Evolutionary conservation across 2,888 invertebrate genomes (phyloP).

Genomic region (Kryphioiulus occultus): DNA sequence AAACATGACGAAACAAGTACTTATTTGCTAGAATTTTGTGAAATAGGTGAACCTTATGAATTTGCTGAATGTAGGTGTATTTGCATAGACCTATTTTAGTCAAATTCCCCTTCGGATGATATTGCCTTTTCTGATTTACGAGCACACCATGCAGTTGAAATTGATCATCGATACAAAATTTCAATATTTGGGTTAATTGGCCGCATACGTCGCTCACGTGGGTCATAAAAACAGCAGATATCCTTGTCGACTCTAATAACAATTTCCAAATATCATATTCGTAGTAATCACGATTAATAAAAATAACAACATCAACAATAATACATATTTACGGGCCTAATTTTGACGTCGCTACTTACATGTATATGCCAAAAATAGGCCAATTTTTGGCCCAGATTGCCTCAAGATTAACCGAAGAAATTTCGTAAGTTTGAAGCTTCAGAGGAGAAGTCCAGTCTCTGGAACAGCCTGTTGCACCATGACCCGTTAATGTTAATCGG

Average conservation of each 20-base stretch:
- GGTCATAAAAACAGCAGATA: conserved; percentile 30
- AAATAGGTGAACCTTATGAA: no score
- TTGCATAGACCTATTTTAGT: background rate
- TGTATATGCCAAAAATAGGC: background rate
- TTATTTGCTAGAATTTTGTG: no score
- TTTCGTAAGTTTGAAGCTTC: background rate
- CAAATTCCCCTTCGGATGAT: background rate
- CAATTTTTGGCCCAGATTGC: background rate
- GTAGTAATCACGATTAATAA: conserved; percentile 22
- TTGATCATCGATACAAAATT: conserved; percentile 24
- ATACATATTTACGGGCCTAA: conserved; percentile 34
- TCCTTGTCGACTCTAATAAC: conserved; percentile 25
- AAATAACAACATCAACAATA: conserved; percentile 29
- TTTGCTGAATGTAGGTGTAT: no score
- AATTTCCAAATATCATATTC: conserved; percentile 33
- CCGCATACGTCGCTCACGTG: background rate
- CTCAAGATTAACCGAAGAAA: background rate
- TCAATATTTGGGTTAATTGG: conserved; percentile 29
- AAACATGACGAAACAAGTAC: no score
- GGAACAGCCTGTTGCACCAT: background rate
- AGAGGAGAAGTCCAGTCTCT: background rate
- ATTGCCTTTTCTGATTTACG: conserved; percentile 37
- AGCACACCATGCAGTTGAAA: background rate
- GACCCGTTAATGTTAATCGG: background rate
- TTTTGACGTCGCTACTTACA: background rate